Evolutionary conservation across 2,113 vertebrate genomes (phyloP).

Genomic region (Phrynocephalus versicolor): DNA sequence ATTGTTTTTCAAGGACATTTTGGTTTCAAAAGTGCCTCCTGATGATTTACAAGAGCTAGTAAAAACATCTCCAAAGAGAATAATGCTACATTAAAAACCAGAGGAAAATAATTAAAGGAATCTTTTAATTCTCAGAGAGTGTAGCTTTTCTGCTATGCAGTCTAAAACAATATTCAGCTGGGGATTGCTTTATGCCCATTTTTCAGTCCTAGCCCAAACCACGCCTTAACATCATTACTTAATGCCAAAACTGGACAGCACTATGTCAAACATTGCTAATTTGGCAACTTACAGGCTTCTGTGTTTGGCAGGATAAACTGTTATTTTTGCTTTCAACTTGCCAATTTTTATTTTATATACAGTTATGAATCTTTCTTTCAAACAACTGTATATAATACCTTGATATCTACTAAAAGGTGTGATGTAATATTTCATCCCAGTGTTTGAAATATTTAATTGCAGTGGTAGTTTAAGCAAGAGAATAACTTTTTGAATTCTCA

Average conservation of each 20-base stretch:
- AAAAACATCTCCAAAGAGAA: background rate
- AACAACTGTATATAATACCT: background rate
- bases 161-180: background rate
- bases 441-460: conserved; percentile 7
- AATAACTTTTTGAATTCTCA: conserved; percentile 4
- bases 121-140: background rate
- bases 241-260: conserved; percentile 14
- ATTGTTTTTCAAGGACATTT: background rate
- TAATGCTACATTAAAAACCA: background rate
- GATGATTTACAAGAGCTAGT: background rate
- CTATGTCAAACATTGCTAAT: conserved; percentile 12
- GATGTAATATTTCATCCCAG: background rate
- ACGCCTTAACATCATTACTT: background rate
- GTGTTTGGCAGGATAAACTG: conserved; percentile 4
- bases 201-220: background rate
- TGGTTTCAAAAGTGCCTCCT: background rate
- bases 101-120: background rate
- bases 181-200: background rate
- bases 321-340: conserved; percentile 4
- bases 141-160: background rate
- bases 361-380: background rate
- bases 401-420: background rate
- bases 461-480: background rate
- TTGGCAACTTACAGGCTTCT: conserved; percentile 11
- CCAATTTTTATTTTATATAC: background rate